Percentiles rank a stretch among this genome's conserved stretches.
Evolutionary conservation across 2,113 vertebrate genomes (phyloP).

Genomic region (Petrocephalus microphthalmus): DNA sequence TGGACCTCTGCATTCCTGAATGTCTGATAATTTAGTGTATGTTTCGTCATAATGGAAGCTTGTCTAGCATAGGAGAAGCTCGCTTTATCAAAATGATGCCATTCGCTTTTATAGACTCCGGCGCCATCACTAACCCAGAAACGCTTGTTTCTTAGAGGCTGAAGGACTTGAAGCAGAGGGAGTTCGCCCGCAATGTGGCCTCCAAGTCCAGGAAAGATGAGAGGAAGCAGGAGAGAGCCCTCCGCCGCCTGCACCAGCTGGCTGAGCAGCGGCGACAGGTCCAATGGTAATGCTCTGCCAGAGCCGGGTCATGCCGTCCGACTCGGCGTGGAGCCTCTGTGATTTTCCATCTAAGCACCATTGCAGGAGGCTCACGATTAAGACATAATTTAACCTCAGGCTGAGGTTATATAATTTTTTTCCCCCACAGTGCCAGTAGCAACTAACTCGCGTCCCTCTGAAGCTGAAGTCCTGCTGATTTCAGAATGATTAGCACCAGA

Average conservation of each 20-base stretch:
- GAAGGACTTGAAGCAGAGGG: slow-evolving; percentile 83
- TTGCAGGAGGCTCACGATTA: background rate
- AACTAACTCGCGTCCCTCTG: background rate
- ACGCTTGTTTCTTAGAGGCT: slow-evolving; percentile 64
- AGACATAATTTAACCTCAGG: background rate
- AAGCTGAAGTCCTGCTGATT: background rate
- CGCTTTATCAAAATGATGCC: slow-evolving; percentile 13
- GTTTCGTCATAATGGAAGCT: slow-evolving; percentile 23
- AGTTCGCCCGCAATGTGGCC: slow-evolving; percentile 80
- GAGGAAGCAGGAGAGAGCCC: slow-evolving; percentile 77
- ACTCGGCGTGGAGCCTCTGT: background rate
- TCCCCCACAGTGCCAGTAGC: background rate
- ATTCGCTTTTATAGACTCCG: background rate
- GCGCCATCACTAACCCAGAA: slow-evolving; percentile 18
- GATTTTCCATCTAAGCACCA: background rate
- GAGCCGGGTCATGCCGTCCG: background rate
- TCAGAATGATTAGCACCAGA: slow-evolving; percentile 3
- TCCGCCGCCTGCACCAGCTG: slow-evolving; percentile 73
- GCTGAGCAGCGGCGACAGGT: slow-evolving; percentile 70
- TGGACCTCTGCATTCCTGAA: slow-evolving; percentile 8
- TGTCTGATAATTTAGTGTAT: slow-evolving; percentile 27
- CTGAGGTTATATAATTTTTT: background rate
- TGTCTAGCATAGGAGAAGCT: slow-evolving; percentile 22
- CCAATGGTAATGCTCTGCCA: slow-evolving; percentile 55
- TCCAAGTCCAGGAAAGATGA: slow-evolving; percentile 79